Evolutionary conservation across 2,113 vertebrate genomes (phyloP).

Genomic region (Cichladusa arquata): DNA sequence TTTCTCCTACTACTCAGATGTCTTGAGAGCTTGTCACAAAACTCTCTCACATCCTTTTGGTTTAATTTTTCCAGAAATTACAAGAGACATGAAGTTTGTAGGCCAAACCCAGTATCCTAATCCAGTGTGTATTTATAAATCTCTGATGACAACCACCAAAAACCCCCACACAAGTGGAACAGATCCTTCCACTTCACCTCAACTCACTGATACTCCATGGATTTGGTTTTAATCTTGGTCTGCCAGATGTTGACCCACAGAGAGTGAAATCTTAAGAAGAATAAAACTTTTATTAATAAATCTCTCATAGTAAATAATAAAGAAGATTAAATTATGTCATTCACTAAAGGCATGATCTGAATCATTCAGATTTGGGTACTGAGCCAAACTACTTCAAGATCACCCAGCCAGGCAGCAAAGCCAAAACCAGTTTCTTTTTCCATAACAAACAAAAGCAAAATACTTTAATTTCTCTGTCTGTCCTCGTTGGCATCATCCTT

Average conservation of each 20-base stretch:
- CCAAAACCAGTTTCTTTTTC: background rate
- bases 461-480: background rate
- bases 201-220: accelerated
- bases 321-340: background rate
- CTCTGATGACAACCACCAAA: background rate
- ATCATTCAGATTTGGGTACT: background rate
- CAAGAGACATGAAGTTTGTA: background rate
- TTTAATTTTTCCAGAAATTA: background rate
- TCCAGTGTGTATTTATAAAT: background rate
- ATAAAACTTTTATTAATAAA: background rate
- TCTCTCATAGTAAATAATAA: background rate
- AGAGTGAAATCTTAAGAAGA: background rate
- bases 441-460: background rate
- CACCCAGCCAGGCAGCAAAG: background rate
- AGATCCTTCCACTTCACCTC: background rate
- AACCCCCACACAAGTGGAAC: accelerated
- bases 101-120: background rate
- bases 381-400: background rate
- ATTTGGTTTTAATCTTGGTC: background rate
- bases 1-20: background rate
- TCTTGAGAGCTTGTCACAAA: background rate
- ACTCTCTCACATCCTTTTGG: background rate
- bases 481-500: background rate
- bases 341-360: background rate
- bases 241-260: background rate